Conservation (phyloP, 2,888 invertebrate genomes). For the Mimumesa dahlbomi region DNA sequence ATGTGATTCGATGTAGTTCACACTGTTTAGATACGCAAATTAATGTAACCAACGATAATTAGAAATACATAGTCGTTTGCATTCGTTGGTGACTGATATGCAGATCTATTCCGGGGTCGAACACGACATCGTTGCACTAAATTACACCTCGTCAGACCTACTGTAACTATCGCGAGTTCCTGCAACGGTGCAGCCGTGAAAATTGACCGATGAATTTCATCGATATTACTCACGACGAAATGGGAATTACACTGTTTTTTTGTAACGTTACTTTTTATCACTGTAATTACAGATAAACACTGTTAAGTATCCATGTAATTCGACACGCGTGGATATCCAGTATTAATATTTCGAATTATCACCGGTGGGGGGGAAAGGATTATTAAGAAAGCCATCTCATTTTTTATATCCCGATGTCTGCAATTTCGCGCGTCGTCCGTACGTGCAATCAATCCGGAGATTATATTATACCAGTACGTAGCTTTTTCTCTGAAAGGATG, state of each 20-base stretch:
- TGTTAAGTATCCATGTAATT: too few species aligned
- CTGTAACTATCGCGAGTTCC: too few species aligned
- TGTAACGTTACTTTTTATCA: too few species aligned
- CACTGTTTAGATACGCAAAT: not conserved
- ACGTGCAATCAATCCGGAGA: conserved; percentile 3
- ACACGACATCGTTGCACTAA: conserved; percentile 18
- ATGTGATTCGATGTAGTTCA: not conserved
- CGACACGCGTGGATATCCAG: too few species aligned
- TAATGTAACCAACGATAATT: not conserved
- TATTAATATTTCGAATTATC: not conserved
- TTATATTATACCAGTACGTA: conserved; percentile 15
- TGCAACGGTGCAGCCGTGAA: too few species aligned
- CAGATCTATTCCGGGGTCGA: conserved; percentile 17
- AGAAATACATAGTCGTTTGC: not conserved
- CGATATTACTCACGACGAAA: too few species aligned
- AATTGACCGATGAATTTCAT: too few species aligned
- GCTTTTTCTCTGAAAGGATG: conserved; percentile 40
- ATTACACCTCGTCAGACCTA: conserved; percentile 4
- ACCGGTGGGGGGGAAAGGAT: conserved; percentile 7
- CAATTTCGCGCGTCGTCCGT: conserved; percentile 17
- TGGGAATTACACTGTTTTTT: too few species aligned
- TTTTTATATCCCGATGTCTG: conserved; percentile 13
- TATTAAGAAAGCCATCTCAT: conserved; percentile 18
- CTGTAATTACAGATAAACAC: too few species aligned
- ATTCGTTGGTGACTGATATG: conserved; percentile 6